Base-by-base conservation (phyloP, 1,140 invertebrate species). In the Ips nitidus region DNA sequence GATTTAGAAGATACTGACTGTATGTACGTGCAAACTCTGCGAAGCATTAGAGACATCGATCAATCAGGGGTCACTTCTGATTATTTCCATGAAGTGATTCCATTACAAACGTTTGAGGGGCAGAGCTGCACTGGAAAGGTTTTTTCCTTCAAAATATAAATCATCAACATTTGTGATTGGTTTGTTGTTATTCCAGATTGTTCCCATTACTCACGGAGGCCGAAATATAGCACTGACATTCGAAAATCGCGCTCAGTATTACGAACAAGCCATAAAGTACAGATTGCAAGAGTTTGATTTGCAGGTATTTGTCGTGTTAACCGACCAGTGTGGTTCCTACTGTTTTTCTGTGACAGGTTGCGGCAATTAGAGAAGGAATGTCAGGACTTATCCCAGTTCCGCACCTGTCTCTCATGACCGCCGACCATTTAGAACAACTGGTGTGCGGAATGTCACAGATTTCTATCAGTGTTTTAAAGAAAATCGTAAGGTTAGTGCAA, bases 391-490 rank as follows among this genome's bases (percentile, higher is more conserved):
- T 89, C 42, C 88, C 89, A 6, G 86, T 89, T 1, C 88, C 89
- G 2, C 77, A 90, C 37, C 71, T 90, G 7, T 86, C 85, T 2
- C 77, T 90, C 37, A 80, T 89, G 66, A 89, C 88, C 2, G 84
- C 85, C 1, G 78, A 83, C 47, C 81, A 87, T 73, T 78, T 90
- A 65, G 89, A 90, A 78, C 85, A 88, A 74, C 79, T 89, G 42
- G 86, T 90, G 2, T 90, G 88, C 78, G 89, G 89, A 8, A 83
- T 88, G 71, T 85, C 88, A 5, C 83, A 87, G 70, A 87, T 90
- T 66, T 86, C 87, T 2, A 84, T 89, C 22, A 80, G 83, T 43
- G 77, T 87, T 7, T 79, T 90, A 1, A 87, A 86, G 73, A 87
- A 87, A 79, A 84, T 89, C 71, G 87, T 88, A 47, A 84, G 87